Evolutionary conservation across 1,140 invertebrate genomes (phyloP), one percentile per base, ranked within the genome.

Genomic region (Drosophila erecta): DNA sequence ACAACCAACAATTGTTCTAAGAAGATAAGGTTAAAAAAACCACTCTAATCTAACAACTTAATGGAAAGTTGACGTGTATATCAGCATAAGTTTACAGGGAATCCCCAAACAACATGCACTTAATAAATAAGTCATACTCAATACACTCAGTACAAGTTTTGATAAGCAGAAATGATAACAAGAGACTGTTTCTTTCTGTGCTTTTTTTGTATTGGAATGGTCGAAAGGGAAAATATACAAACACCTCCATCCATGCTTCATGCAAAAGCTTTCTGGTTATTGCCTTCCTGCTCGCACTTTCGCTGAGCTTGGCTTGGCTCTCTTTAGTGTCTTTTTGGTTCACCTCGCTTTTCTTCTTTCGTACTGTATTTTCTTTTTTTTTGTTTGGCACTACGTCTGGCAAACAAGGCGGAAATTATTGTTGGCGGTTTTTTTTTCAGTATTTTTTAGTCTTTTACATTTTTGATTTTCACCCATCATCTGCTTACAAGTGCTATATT

Each of bases 371-470:
- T 58, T 43, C 37, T 17, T 12, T 17, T 24, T 54, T 56, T 49
- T 58, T 55, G 61, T 66, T 53, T n/a, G 43, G 22, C 41, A 33
- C 71, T 75, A 30, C 49, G 64, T 57, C 62, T 61, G 55, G 72
- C 64, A 77, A 73, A 66, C 69, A 80, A 57, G 61, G 49, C 83
- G 83, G 79, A 86, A 87, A 87, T 86, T 86, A 87, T 87, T 81
- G 75, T 65, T 71, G 70, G 49, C 70, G 75, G 55, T 66, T 47
- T 76, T 78, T 76, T 78, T 72, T 86, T 59, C 62, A 73, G 37
- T 59, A 47, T 70, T 69, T 69, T 51, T 38, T 50, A 30, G 5
- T 20, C 6, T 38, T 38, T 44, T 49, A 27, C 20, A 41, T 56
- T 17, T 37, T 35, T 40, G 12, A 49, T 33, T 67, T 51, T 24